phyloP scores from a whole-genome alignment of 2,113 vertebrate genomes.

The Menidia beryllina region DNA sequence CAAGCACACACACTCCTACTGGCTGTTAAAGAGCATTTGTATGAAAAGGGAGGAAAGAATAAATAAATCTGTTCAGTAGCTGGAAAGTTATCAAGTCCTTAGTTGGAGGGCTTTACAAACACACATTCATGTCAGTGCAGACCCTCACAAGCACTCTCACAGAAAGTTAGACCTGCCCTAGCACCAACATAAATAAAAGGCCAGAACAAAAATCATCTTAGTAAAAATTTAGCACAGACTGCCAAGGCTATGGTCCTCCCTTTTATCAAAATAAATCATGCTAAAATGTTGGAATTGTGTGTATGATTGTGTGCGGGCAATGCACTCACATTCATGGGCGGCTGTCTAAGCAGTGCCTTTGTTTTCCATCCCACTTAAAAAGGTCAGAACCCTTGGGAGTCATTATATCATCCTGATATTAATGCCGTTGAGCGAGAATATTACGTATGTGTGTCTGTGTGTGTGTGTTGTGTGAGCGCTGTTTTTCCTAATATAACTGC shows the following conservation, averaged over 20 bases:
- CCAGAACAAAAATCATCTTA: conserved; percentile 47
- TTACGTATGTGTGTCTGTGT: conserved; percentile 46
- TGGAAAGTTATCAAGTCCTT: conserved; percentile 59
- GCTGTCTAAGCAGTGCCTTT: conserved; percentile 70
- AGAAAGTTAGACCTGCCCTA: conserved; percentile 10
- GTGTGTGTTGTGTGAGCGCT: conserved; percentile 15
- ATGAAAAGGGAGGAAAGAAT: conserved; percentile 60
- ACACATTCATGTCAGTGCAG: conserved; percentile 19
- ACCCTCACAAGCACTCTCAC: conserved; percentile 39
- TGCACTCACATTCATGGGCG: conserved; percentile 11
- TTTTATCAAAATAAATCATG: conserved; percentile 77
- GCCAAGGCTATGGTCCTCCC: conserved; percentile 72
- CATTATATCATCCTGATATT: conserved; percentile 70
- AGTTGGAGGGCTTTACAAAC: conserved; percentile 40
- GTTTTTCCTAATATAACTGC: conserved; percentile 39
- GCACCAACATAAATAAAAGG: conserved; percentile 66
- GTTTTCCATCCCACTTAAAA: conserved; percentile 82
- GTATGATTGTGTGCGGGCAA: conserved; percentile 9
- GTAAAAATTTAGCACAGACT: conserved; percentile 48
- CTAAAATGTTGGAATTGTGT: conserved; percentile 30
- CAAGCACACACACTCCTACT: not conserved
- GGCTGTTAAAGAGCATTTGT: conserved; percentile 49
- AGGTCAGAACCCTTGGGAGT: conserved; percentile 73
- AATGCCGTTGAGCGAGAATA: conserved; percentile 50
- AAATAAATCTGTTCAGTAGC: conserved; percentile 73